A percentile compares a stretch with the other conserved stretches of the same genome.
phyloP scores from a whole-genome alignment of 2,888 invertebrate genomes.

The Melanotus villosus region DNA sequence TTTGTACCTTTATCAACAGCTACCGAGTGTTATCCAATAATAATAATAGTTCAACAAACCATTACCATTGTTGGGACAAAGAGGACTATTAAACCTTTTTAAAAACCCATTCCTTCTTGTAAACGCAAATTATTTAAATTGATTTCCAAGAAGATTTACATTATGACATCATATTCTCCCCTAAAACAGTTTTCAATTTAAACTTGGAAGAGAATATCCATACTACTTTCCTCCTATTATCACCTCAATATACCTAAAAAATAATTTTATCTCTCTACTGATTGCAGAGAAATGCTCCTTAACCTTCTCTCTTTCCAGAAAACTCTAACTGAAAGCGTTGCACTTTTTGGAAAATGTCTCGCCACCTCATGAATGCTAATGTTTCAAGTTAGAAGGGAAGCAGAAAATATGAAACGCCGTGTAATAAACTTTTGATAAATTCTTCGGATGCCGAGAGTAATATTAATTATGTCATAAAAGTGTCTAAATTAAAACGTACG shows the following conservation, averaged over 20 bases:
- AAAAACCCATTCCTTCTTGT: not conserved
- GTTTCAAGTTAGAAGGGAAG: conserved; percentile 7
- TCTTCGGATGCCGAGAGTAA: conserved; percentile 25
- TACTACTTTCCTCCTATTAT: conserved; percentile 26
- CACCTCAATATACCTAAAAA: conserved; percentile 31
- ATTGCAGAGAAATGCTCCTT: conserved; percentile 20
- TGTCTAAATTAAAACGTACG: conserved; percentile 32
- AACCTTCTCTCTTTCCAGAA: not conserved
- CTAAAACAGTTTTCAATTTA: not conserved
- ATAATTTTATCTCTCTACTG: conserved; percentile 29
- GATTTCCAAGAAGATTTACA: not conserved
- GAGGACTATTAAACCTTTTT: not conserved
- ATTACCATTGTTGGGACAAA: not conserved
- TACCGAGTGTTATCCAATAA: no score
- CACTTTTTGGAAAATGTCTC: conserved; percentile 27
- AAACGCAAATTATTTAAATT: not conserved
- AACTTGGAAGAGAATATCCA: conserved; percentile 15
- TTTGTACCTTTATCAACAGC: no score
- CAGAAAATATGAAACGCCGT: conserved; percentile 23
- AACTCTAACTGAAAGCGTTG: conserved; percentile 25
- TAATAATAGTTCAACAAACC: no score
- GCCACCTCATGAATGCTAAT: conserved; percentile 36
- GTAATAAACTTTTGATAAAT: conserved; percentile 40
- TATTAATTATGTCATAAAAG: conserved; percentile 32
- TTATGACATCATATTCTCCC: not conserved